Percentiles rank a stretch among this genome's conserved stretches.
phyloP scores from a whole-genome alignment of 2,113 vertebrate genomes.

The Nanorana parkeri region DNA sequence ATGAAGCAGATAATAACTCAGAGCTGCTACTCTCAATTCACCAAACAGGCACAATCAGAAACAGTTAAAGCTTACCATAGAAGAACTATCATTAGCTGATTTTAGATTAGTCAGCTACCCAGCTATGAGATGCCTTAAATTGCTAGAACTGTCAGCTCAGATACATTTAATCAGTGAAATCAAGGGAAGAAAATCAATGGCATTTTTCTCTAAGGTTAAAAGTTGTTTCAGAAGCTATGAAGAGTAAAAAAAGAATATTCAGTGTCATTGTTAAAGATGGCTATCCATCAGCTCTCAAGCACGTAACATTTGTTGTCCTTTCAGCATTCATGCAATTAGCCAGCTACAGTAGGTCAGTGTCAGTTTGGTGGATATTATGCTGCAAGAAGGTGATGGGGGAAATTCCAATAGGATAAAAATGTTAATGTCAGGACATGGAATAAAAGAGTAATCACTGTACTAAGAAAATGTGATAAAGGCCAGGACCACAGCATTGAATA shows the following conservation, averaged over 20 bases:
- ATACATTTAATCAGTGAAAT: constrained; percentile 66
- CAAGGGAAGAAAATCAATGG: constrained; percentile 60
- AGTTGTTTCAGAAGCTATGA: constrained; percentile 56
- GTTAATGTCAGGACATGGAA: constrained; percentile 58
- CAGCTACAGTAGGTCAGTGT: constrained; percentile 36
- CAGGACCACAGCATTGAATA: constrained; percentile 8
- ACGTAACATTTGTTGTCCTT: constrained; percentile 36
- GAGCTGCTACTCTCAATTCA: constrained; percentile 59
- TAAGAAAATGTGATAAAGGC: constrained; percentile 44
- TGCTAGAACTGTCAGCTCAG: constrained; percentile 59
- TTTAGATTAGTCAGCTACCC: constrained; percentile 64
- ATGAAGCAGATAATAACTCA: constrained; percentile 60
- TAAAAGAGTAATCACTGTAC: constrained; percentile 55
- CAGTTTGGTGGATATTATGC: constrained; percentile 49
- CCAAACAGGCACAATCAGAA: constrained; percentile 57
- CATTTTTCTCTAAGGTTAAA: constrained; percentile 56
- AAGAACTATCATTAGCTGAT: constrained; percentile 60
- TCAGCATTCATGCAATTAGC: constrained; percentile 51
- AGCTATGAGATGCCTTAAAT: constrained; percentile 58
- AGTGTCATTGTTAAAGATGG: constrained; percentile 24
- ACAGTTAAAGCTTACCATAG: constrained; percentile 58
- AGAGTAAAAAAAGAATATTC: constrained; percentile 26
- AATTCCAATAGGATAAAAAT: constrained; percentile 51
- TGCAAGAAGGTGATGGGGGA: constrained; percentile 35
- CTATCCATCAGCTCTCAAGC: constrained; percentile 1